Evolutionary conservation across 2,888 invertebrate species (phyloP), one percentile per base, ranked within the genome.

Genomic region (Eulithis prunata): DNA sequence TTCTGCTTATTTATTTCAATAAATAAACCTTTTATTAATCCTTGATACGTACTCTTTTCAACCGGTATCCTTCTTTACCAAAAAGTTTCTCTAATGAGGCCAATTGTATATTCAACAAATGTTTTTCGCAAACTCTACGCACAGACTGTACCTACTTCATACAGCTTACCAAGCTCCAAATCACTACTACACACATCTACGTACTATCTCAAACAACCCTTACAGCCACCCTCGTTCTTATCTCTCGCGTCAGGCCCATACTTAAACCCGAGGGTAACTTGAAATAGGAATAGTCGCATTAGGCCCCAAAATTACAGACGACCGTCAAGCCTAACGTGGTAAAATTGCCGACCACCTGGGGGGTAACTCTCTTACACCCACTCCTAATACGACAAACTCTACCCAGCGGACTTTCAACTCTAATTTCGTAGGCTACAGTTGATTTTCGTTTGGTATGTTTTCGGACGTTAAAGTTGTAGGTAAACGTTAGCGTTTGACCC

Each of bases 281-380:
- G 86, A 91, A 92, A 92, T 92, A 92, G 92, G 90, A 91, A 91
- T 92, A 90, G 93, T 89, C 90, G 91, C 91, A 93, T 93, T 92
- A 93, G 91, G 89, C 86, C 82, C 88, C 91, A 87, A 90, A 92
- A 92, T 92, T 92, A 91, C 91, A 90, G 91, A 88, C 89, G 89
- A 90, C 91, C 91, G 91, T 91, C 91, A 87, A 84, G 89, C 87
- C 91, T 90, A 91, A 91, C 91, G 89, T 91, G 92, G 91, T 91
- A 83, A 91, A 90, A 90, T 84, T 88, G 88, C 89, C 86, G 86
- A 86, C 90, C 89, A 91, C 92, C 91, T 90, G 86, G 90, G 90
- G 90, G 87, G 86, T 77, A 84, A 86, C 85, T 85, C 83, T 83
- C 85, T 83, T 75, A 81, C 88, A 82, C 86, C 86, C 85, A 60